Percentiles rank a stretch among this genome's conserved stretches.
Evolutionary conservation across 1,140 invertebrate species (phyloP).

Genomic region (Atta colombica): DNA sequence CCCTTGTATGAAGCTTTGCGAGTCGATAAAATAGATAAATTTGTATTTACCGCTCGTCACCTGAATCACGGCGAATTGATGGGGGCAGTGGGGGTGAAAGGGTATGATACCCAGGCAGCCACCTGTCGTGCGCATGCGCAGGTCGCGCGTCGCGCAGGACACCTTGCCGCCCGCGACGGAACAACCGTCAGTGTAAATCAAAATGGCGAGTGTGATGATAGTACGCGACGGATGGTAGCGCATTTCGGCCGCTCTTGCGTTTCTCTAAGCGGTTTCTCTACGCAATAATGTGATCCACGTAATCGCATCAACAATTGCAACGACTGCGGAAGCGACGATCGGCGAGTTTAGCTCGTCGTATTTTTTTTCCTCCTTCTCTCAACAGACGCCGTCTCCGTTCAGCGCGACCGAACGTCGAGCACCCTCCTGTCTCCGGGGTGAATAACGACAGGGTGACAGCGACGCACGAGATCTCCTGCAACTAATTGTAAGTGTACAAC

Average conservation of each 20-base stretch:
- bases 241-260: constrained; percentile 49
- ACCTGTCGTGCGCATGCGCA: constrained; percentile 77
- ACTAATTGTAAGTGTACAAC: constrained; percentile 30
- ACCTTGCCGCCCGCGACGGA: constrained; percentile 63
- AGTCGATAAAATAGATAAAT: constrained; percentile 11
- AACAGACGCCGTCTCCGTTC: not conserved
- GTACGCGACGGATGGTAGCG: constrained; percentile 62
- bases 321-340: constrained; percentile 51
- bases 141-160: constrained; percentile 31
- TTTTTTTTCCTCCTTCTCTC: not conserved
- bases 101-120: constrained; percentile 67
- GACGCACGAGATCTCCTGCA: constrained; percentile 41
- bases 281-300: constrained; percentile 52
- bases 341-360: not conserved
- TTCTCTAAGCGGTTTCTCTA: constrained; percentile 32
- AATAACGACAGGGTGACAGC: constrained; percentile 65
- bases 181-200: constrained; percentile 72
- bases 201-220: constrained; percentile 75
- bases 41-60: not conserved
- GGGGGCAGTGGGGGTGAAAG: too few relatives aligned
- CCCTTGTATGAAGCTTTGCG: too few relatives aligned
- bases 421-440: constrained; percentile 48
- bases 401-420: constrained; percentile 31
- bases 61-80: not conserved
- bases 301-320: constrained; percentile 35